These are phyloP conservation scores for Ceratoteleas bidentatus DNA, from an alignment of 1,140 invertebrate species.

Conservation along the genomic window DNA sequence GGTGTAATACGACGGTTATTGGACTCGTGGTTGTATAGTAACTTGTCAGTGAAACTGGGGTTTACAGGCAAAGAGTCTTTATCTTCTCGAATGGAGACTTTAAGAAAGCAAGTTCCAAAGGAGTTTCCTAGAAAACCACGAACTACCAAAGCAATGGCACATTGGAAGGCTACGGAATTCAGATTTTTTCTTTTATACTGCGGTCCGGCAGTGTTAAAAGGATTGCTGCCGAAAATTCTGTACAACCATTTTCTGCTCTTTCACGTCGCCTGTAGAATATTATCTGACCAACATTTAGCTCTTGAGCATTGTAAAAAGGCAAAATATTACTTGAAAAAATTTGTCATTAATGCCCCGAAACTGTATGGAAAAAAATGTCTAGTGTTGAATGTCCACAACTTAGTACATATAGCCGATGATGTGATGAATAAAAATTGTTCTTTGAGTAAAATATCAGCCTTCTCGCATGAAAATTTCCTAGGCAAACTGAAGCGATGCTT, in stretches of 20 bases:
- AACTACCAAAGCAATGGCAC: neutral
- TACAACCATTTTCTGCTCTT: neutral
- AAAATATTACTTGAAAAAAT: neutral
- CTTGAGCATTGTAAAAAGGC: neutral
- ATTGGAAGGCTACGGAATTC: slow-evolving; percentile 1
- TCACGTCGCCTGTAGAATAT: neutral
- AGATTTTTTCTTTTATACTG: slow-evolving; percentile 2
- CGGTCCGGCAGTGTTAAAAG: neutral
- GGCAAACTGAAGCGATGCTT: neutral
- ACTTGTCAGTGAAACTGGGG: neutral
- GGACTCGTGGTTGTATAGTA: neutral
- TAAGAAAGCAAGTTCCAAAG: slow-evolving; percentile 6
- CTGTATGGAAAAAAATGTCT: neutral
- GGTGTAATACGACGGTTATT: slow-evolving; percentile 18
- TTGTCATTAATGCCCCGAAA: neutral
- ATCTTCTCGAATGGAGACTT: neutral
- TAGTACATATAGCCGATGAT: neutral
- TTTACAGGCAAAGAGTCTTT: neutral
- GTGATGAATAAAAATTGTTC: neutral
- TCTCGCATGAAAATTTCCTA: neutral
- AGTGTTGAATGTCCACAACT: neutral
- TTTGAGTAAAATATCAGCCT: neutral
- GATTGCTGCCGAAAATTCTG: neutral
- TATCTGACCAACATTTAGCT: neutral
- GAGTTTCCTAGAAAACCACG: neutral